Evolutionary conservation across 1,140 invertebrate species (phyloP).

Genomic region (Saxidomus purpurata): DNA sequence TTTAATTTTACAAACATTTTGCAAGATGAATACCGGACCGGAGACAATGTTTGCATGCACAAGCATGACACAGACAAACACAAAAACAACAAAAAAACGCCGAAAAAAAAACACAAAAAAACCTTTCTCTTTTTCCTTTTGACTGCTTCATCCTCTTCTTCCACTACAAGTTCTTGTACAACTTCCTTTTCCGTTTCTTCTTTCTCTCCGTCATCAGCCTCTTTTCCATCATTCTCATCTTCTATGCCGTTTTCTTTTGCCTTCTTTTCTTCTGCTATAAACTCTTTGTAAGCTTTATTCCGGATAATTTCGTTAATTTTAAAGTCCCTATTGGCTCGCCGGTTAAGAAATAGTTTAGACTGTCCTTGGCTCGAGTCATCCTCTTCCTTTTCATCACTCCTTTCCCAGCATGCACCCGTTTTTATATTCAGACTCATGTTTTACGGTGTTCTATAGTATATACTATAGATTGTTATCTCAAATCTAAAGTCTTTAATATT

Average conservation of each 20-base stretch:
- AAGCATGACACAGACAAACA: too few species aligned
- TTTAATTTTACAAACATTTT: too few species aligned
- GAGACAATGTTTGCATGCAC: too few species aligned
- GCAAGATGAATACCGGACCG: too few species aligned
- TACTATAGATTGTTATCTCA: too few species aligned
- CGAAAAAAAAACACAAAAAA: neutral
- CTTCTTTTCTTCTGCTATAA: slow-evolving; percentile 28
- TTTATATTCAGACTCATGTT: slow-evolving; percentile 58
- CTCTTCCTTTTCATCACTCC: slow-evolving; percentile 46
- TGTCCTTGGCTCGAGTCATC: neutral
- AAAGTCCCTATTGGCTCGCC: slow-evolving; percentile 35
- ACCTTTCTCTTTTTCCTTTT: slow-evolving; percentile 62
- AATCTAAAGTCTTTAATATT: too few species aligned
- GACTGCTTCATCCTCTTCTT: slow-evolving; percentile 53
- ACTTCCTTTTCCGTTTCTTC: slow-evolving; percentile 13
- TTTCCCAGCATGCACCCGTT: slow-evolving; percentile 58
- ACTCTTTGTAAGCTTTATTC: slow-evolving; percentile 41
- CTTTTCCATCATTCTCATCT: neutral
- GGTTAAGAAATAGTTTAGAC: slow-evolving; percentile 52
- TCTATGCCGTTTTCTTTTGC: neutral
- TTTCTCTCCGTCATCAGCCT: neutral
- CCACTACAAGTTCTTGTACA: neutral
- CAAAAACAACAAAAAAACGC: too few species aligned
- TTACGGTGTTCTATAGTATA: too few species aligned
- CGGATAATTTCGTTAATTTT: slow-evolving; percentile 50